phyloP scores from a whole-genome alignment of 1,140 invertebrate genomes.

The Oryctes rhinoceros region DNA sequence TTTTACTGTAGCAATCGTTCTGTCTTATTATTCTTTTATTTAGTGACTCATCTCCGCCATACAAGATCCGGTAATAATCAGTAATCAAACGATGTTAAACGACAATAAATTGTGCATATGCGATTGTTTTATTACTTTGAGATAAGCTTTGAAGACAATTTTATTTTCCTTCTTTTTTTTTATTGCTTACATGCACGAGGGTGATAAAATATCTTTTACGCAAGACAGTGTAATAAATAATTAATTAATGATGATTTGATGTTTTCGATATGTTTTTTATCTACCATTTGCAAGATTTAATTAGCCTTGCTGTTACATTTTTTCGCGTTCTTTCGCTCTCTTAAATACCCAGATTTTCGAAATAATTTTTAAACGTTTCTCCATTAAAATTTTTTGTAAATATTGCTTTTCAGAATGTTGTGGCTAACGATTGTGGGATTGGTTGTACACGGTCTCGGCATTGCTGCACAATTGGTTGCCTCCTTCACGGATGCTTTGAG shows the following conservation, averaged over 20 bases:
- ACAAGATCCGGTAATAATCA: not conserved
- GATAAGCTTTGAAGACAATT: not conserved
- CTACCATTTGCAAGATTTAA: too few relatives aligned
- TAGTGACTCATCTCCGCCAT: not conserved
- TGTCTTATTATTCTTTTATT: not conserved
- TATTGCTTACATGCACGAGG: too few relatives aligned
- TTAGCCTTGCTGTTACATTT: too few relatives aligned
- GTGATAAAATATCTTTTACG: too few relatives aligned
- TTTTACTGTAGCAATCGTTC: not conserved
- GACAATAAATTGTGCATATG: not conserved
- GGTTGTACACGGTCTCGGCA: slow-evolving; percentile 79
- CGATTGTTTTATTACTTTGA: not conserved
- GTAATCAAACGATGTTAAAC: not conserved
- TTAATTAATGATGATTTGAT: too few relatives aligned
- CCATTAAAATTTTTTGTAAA: too few relatives aligned
- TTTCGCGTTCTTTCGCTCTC: too few relatives aligned
- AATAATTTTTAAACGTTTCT: too few relatives aligned
- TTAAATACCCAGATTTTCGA: too few relatives aligned
- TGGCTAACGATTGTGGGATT: slow-evolving; percentile 75
- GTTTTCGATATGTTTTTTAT: too few relatives aligned
- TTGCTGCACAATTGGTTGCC: slow-evolving; percentile 81
- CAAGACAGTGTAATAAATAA: too few relatives aligned
- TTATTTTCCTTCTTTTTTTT: not conserved
- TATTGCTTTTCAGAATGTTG: slow-evolving; percentile 66
- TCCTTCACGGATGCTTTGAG: slow-evolving; percentile 83